Conservation (phyloP, 2,797 vertebrate species). For the Pygocentrus nattereri region DNA sequence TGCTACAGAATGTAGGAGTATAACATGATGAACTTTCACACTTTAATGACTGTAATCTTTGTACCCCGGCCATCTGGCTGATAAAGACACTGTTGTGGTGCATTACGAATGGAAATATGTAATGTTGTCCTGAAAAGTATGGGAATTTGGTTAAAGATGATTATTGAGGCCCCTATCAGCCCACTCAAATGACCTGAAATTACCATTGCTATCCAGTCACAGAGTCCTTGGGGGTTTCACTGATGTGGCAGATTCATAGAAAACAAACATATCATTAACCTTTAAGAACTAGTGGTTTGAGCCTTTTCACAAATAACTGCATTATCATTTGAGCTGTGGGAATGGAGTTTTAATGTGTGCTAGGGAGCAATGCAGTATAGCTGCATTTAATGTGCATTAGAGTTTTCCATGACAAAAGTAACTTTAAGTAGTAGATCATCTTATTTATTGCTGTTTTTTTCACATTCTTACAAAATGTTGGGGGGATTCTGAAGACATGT, state of each 20-base stretch:
- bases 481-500: neutral
- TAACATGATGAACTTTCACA: constrained; percentile 30
- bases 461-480: neutral
- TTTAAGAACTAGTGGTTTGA: neutral
- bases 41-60: constrained; percentile 11
- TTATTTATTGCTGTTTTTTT: neutral
- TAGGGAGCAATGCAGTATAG: neutral
- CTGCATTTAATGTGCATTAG: neutral
- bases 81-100: constrained; percentile 1
- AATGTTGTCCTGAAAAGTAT: neutral
- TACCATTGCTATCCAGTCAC: constrained; percentile 7
- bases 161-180: constrained; percentile 20
- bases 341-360: neutral
- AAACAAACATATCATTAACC: constrained; percentile 21
- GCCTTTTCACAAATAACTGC: neutral
- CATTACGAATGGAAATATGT: constrained; percentile 2
- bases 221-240: neutral
- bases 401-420: neutral
- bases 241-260: neutral
- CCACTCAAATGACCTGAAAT: constrained; percentile 30
- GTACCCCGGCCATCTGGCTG: constrained; percentile 33
- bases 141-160: constrained; percentile 15
- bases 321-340: neutral
- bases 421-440: neutral
- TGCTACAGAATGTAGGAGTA: constrained; percentile 14